Conservation (phyloP, 37 sponge, comb jelly and placozoan genomes). For the Eunapius fragilis region DNA sequence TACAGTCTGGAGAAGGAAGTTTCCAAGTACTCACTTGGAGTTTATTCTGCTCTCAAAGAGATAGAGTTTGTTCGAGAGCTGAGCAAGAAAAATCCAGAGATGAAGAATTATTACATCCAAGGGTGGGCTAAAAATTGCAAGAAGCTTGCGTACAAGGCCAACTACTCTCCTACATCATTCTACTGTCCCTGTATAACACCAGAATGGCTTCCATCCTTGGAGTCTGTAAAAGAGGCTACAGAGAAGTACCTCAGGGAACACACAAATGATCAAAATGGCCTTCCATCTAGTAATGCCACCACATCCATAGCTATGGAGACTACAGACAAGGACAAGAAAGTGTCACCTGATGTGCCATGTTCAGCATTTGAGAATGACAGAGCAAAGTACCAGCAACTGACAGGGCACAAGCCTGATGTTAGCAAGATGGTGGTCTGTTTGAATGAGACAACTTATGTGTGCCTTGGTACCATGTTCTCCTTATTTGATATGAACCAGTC, state of each 20-base stretch:
- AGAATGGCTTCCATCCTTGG: too few species aligned
- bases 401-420: too few species aligned
- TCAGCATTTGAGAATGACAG: too few species aligned
- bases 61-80: slow-evolving; percentile 75
- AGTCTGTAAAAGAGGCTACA: slow-evolving; percentile 44
- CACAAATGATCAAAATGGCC: neutral
- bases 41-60: slow-evolving; percentile 91
- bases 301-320: too few species aligned
- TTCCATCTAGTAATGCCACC: too few species aligned
- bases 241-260: slow-evolving; percentile 5
- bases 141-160: too few species aligned
- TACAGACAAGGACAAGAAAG: too few species aligned
- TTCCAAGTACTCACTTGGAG: slow-evolving; percentile 87
- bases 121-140: slow-evolving; percentile 79
- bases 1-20: too few species aligned
- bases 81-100: slow-evolving; percentile 48
- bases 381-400: too few species aligned
- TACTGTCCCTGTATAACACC: too few species aligned
- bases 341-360: too few species aligned
- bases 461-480: slow-evolving; percentile 40
- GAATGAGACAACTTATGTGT: slow-evolving; percentile 50
- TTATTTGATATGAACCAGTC: neutral
- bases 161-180: too few species aligned
- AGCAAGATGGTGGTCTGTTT: slow-evolving; percentile 59
- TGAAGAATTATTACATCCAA: slow-evolving; percentile 87